Conservation (phyloP, 2,888 invertebrate genomes). For the Erpobdella octoculata region DNA sequence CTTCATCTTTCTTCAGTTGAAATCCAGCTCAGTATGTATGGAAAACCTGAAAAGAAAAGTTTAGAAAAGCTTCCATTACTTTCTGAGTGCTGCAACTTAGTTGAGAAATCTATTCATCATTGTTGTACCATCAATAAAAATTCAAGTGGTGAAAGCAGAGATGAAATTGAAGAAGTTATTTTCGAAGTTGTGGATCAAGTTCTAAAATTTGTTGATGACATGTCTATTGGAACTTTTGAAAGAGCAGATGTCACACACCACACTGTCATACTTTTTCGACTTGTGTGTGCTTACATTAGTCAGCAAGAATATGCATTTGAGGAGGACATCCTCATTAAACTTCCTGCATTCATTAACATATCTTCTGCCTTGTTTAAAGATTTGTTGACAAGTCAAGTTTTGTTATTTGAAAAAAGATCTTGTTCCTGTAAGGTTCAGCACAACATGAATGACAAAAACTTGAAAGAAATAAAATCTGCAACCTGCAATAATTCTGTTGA, state of each 20-base stretch:
- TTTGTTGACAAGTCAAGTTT: background rate
- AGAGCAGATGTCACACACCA: background rate
- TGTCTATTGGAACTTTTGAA: background rate
- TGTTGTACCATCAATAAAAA: background rate
- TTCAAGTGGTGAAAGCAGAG: background rate
- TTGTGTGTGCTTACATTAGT: background rate
- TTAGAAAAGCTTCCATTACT: background rate
- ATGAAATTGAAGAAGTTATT: background rate
- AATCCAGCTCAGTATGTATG: background rate
- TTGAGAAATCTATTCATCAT: background rate
- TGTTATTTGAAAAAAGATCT: background rate
- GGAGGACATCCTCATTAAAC: background rate
- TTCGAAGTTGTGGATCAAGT: background rate
- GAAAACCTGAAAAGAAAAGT: background rate
- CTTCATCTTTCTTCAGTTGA: background rate
- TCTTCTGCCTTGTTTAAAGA: background rate
- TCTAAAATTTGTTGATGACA: background rate
- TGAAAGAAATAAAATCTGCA: background rate
- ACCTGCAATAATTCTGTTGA: background rate
- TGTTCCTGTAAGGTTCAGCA: background rate
- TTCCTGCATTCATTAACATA: conserved; percentile 4
- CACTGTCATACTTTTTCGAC: background rate
- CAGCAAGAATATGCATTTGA: background rate
- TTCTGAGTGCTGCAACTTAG: background rate
- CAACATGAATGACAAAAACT: background rate